Conservation (phyloP, 2,113 vertebrate species). For the Pachyramphus minor region DNA sequence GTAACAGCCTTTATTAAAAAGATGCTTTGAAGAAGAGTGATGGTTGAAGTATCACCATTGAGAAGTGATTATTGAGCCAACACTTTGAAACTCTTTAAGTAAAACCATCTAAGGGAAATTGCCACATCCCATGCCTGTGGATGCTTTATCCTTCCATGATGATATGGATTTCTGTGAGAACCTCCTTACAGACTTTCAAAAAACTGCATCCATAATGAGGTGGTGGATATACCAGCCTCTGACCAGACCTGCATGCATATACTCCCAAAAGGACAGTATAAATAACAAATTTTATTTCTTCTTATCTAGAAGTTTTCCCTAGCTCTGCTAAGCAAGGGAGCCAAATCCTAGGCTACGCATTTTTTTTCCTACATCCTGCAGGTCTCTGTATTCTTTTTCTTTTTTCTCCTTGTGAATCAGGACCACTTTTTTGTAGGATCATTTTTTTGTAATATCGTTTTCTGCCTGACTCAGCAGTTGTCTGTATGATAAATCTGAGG, state of each 20-base stretch:
- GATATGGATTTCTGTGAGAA: background rate
- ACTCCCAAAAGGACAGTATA: background rate
- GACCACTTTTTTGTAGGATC: background rate
- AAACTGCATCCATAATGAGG: background rate
- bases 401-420: background rate
- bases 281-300: background rate
- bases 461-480: background rate
- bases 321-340: rapidly evolving
- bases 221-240: background rate
- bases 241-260: background rate
- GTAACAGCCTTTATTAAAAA: background rate
- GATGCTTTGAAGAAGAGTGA: background rate
- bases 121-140: background rate
- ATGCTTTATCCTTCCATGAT: background rate
- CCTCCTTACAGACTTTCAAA: background rate
- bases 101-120: background rate
- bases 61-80: background rate
- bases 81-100: background rate
- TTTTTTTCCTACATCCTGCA: background rate
- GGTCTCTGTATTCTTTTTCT: background rate
- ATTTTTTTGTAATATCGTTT: background rate
- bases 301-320: background rate
- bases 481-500: background rate
- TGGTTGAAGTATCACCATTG: background rate
- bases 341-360: background rate